Percentiles rank a stretch among this genome's conserved stretches.
phyloP scores from a whole-genome alignment of 2,113 vertebrate species.

The Bubalus kerabau region DNA sequence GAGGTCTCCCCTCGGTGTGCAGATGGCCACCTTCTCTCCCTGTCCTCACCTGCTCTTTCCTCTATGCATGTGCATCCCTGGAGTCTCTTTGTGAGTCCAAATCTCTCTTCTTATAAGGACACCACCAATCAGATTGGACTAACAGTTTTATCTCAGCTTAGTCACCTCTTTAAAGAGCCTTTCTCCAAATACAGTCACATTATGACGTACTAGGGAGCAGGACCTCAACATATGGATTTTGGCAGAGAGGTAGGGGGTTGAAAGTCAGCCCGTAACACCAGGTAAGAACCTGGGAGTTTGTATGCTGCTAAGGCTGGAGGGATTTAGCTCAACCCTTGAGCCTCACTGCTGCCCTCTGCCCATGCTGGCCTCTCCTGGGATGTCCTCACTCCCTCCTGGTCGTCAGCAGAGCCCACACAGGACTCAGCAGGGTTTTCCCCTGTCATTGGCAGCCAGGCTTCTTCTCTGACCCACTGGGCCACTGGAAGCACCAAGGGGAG shows the following conservation, averaged over 20 bases:
- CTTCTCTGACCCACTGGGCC: not conserved
- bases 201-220: not conserved
- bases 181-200: not conserved
- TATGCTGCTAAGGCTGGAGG: not conserved
- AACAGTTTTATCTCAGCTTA: not conserved
- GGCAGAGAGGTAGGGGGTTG: not conserved
- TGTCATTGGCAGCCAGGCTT: not conserved
- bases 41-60: not conserved
- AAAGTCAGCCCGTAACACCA: not conserved
- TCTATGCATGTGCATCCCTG: accelerated
- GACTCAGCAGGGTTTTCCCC: not conserved
- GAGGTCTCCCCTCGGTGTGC: not conserved
- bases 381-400: not conserved
- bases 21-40: not conserved
- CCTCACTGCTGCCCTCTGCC: not conserved
- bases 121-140: not conserved
- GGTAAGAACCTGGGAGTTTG: not conserved
- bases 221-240: not conserved
- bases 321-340: not conserved
- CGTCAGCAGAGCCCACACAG: not conserved
- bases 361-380: not conserved
- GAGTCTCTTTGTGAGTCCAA: not conserved
- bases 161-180: not conserved
- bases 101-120: not conserved
- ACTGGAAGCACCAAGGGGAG: not conserved